phyloP scores from a whole-genome alignment of 2,888 invertebrate species.

The Sclerodermus sp. region DNA sequence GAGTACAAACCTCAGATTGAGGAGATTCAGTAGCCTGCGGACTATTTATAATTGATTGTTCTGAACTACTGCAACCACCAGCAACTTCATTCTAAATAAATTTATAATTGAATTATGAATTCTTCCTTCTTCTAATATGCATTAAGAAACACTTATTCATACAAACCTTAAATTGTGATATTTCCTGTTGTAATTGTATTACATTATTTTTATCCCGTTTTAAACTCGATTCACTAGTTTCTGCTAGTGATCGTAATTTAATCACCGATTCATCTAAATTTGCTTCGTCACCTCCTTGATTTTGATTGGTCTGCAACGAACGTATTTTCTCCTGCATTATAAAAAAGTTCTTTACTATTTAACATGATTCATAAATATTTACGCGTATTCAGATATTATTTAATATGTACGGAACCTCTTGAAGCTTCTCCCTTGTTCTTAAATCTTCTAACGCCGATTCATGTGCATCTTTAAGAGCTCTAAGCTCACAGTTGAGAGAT shows the following conservation, averaged over 20 bases:
- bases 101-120: not conserved
- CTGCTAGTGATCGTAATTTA: conserved; percentile 39
- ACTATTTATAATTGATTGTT: conserved; percentile 48
- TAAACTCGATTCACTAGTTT: conserved; percentile 37
- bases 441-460: conserved; percentile 37
- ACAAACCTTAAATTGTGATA: conserved; percentile 45
- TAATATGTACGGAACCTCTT: conserved; percentile 33
- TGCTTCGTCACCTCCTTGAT: conserved; percentile 41
- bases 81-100: conserved; percentile 36
- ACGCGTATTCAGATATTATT: too few species aligned
- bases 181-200: conserved; percentile 41
- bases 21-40: conserved; percentile 46
- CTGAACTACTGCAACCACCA: conserved; percentile 42
- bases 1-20: conserved; percentile 51
- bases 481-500: conserved; percentile 35
- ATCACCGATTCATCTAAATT: conserved; percentile 37
- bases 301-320: conserved; percentile 59
- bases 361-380: too few species aligned
- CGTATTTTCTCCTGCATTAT: conserved; percentile 57
- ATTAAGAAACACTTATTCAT: not conserved
- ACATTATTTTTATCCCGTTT: conserved; percentile 37
- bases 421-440: conserved; percentile 37
- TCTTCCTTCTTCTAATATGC: too few species aligned
- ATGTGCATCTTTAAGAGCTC: conserved; percentile 50
- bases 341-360: not conserved